Evolutionary conservation across 2,888 invertebrate species (phyloP), one percentile per base, ranked within the genome.

Genomic region (Acronicta leporina): DNA sequence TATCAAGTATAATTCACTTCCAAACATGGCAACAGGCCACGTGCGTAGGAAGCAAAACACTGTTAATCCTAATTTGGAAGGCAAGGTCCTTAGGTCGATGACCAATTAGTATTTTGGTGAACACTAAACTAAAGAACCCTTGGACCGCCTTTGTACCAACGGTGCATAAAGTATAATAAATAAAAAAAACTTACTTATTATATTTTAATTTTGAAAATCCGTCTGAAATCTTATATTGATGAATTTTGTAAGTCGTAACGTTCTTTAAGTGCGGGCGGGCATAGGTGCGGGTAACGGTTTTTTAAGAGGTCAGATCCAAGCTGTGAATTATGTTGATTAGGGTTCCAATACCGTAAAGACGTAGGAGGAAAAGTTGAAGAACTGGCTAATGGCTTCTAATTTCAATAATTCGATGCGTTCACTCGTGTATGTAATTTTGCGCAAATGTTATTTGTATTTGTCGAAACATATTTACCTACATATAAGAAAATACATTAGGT

Each of bases 11-110:
- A 78, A 62, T 57, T 51, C 50, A 42, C 33, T 47, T 35, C 78
- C 73, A 60, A 53, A 68, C 41, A 68, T 41, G 78, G 77, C 16
- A 11, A 13, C 46, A 16, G 42, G 35, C 62, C 68, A 64, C 71
- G 75, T 78, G 78, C 75, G 77, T 78, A 72, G 78, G 77, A 71
- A 67, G 73, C 56, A 62, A 70, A 77, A 70, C 45, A 72, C 68
- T 38, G 66, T 59, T 68, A 41, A 33, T 44, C 68, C 73, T 64
- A 78, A 77, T 75, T 73, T 48, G 77, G 43, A 46, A 41, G 35
- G 61, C 77, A 77, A 77, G 75, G 75, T 63, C 71, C 58, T 56
- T 33, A 60, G 78, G 78, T 78, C 63, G 53, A 63, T 61, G 78
- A 75, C 78, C 53, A 63, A 15, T 54, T 50, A 65, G 63, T 65